phyloP scores from a whole-genome alignment of 2,888 invertebrate genomes.

The Polydrusus tereticollis region DNA sequence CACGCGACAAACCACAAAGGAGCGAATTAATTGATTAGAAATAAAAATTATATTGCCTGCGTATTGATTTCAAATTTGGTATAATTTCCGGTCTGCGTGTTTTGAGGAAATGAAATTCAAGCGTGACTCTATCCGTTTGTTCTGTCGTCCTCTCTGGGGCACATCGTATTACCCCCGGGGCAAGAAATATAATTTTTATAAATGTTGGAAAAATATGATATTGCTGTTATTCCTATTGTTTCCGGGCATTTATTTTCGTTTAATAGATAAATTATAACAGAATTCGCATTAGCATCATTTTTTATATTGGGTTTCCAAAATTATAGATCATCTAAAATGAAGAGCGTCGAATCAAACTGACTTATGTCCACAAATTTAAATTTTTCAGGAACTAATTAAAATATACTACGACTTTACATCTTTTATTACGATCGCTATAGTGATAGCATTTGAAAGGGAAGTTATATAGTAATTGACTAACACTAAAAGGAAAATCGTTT shows the following conservation, averaged over 20 bases:
- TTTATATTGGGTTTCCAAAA: too few species aligned
- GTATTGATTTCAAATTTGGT: slow-evolving; percentile 46
- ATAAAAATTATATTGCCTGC: slow-evolving; percentile 30
- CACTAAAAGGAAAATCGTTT: too few species aligned
- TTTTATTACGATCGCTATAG: too few species aligned
- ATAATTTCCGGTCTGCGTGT: slow-evolving; percentile 49
- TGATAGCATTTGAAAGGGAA: too few species aligned
- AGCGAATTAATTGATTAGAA: slow-evolving; percentile 15
- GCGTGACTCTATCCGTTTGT: slow-evolving; percentile 43
- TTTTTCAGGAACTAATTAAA: too few species aligned
- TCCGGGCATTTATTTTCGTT: slow-evolving; percentile 29
- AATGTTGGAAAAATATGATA: slow-evolving; percentile 39
- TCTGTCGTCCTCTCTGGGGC: slow-evolving; percentile 23
- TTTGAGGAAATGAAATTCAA: slow-evolving; percentile 45
- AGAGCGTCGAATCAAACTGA: too few species aligned
- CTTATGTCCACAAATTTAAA: too few species aligned
- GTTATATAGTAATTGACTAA: too few species aligned
- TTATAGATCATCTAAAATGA: too few species aligned
- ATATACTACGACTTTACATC: too few species aligned
- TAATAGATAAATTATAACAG: slow-evolving; percentile 1
- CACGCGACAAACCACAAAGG: slow-evolving; percentile 19
- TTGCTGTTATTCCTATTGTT: slow-evolving; percentile 18
- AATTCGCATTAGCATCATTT: too few species aligned
- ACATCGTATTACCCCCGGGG: slow-evolving; percentile 25
- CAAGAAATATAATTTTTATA: slow-evolving; percentile 38